Evolutionary conservation across 1,140 invertebrate genomes (phyloP).

Genomic region (Lordiphosa collinella): DNA sequence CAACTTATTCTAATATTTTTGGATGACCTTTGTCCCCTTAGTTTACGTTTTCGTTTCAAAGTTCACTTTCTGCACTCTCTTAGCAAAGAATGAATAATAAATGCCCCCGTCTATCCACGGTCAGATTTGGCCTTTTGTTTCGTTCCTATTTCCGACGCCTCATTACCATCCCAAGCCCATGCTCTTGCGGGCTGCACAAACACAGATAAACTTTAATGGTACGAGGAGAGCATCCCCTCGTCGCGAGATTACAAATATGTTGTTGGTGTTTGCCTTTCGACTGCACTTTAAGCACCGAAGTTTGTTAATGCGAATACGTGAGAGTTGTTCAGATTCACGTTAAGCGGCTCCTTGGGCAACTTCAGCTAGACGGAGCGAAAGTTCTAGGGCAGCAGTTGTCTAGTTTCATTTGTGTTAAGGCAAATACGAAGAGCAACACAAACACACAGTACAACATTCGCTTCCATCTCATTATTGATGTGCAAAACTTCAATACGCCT

Average conservation of each 20-base stretch:
- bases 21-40: neutral
- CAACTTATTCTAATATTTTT: too few species aligned
- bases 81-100: constrained; percentile 1
- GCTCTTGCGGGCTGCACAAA: constrained; percentile 43
- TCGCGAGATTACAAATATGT: constrained; percentile 1
- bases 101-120: constrained; percentile 29
- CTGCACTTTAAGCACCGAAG: constrained; percentile 68
- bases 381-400: constrained; percentile 19
- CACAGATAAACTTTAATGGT: constrained; percentile 56
- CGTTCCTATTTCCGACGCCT: constrained; percentile 7
- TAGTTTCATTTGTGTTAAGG: constrained; percentile 40
- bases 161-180: constrained; percentile 23
- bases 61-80: too few species aligned
- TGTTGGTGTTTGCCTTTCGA: constrained; percentile 55
- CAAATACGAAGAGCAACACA: constrained; percentile 32
- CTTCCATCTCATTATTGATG: constrained; percentile 46
- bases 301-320: constrained; percentile 76
- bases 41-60: neutral
- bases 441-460: constrained; percentile 23
- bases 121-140: constrained; percentile 10
- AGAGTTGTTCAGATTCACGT: constrained; percentile 45
- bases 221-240: constrained; percentile 3
- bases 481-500: constrained; percentile 58
- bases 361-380: constrained; percentile 10
- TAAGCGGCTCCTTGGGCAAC: neutral